Conservation (phyloP, 2,113 vertebrate species). For the Gnathonemus echidnorhynchus region DNA sequence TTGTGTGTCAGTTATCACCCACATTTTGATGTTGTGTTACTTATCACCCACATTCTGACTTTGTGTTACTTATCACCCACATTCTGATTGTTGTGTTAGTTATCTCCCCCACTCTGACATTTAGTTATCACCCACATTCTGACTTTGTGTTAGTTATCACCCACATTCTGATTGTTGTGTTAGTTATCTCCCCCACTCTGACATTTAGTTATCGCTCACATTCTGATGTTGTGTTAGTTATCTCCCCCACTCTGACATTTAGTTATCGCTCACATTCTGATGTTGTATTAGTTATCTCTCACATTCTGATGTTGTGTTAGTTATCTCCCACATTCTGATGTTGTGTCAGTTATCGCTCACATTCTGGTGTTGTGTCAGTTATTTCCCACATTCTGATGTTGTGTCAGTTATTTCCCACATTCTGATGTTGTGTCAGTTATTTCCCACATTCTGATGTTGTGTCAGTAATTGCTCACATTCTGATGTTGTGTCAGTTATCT, state of each 20-base stretch:
- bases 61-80: too few relatives aligned
- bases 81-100: too few relatives aligned
- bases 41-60: too few relatives aligned
- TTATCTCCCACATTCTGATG: background rate
- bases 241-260: background rate
- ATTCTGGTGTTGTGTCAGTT: background rate
- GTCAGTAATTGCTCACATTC: background rate
- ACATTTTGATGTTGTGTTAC: too few relatives aligned
- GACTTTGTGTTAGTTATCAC: too few relatives aligned
- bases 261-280: background rate
- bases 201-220: background rate
- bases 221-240: background rate
- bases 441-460: background rate
- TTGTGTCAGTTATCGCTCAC: background rate
- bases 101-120: too few relatives aligned
- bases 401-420: background rate
- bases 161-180: too few relatives aligned
- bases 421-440: background rate
- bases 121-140: too few relatives aligned
- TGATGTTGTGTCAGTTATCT: background rate
- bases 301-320: too few relatives aligned
- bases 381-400: background rate
- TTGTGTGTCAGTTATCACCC: too few relatives aligned
- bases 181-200: too few relatives aligned
- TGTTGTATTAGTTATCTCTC: background rate